Base-by-base conservation (phyloP, 2,888 invertebrate species). In the Andrena camellia region DNA sequence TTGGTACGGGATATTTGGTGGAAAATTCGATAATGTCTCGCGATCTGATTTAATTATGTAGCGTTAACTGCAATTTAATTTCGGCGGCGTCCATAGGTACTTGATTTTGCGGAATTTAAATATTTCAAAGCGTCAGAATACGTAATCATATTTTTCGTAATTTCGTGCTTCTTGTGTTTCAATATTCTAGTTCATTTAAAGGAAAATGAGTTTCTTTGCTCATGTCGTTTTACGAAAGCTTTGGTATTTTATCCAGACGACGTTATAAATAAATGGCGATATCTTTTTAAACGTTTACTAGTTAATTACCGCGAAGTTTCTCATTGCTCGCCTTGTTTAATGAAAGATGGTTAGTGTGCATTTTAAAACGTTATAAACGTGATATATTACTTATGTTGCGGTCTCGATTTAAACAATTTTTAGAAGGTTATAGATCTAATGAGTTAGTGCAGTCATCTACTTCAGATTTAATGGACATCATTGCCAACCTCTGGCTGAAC, bases 241-340 rank as follows among this genome's bases (percentile, higher is more conserved):
- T 33, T 52, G 26, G 31, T 33, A 52, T 31, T 26, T 54, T 42
- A 31, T 1, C 17, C 26, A 31, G 52, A 13, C 54, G 59, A 33
- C 42, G n/a, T 77, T 62, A 66, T 26, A 33, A 80, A 66, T 71
- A 31, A 66, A 66, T 63, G 67, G 66, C 48, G 54, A 54, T 70
- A 72, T 62, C 50, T 57, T 68, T 68, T 57, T 52, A 26, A 33
- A 17, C 57, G 57, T 42, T 72, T 26, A n/a, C 66, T 59, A 66
- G 70, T 77, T 70, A 62, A 80, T 62, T 70, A 70, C 31, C 26
- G 52, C 42, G 66, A 77, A 66, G 71, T 70, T 80, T 77, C 64
- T 77, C 70, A 60, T 70, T 80, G 54, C 64, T 20, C 59, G 31
- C 7, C 7, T 26, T 20, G 26, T 79, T 5, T 35, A 42, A 66